phyloP scores from a whole-genome alignment of 2,113 vertebrate genomes.

The Grammomys dolichurus region DNA sequence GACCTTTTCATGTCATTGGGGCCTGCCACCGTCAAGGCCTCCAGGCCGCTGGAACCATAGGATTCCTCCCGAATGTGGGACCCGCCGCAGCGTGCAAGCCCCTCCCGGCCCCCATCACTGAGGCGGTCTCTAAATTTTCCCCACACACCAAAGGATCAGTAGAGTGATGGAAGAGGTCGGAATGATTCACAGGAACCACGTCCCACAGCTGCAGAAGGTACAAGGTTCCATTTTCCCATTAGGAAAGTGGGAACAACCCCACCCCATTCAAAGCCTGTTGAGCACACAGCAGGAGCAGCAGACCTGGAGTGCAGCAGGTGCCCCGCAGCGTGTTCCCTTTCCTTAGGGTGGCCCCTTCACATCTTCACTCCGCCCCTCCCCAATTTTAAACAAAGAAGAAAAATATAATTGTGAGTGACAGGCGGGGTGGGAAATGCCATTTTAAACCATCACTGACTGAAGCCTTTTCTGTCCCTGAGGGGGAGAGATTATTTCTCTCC shows the following conservation, averaged over 20 bases:
- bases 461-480: conserved; percentile 67
- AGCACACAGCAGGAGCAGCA: background rate
- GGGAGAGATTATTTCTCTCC: conserved; percentile 68
- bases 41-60: too few relatives aligned
- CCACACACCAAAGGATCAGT: background rate
- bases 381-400: conserved; percentile 55
- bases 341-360: background rate
- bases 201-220: background rate
- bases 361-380: background rate
- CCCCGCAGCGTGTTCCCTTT: background rate
- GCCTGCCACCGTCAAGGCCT: too few relatives aligned
- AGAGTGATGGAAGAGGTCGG: too few relatives aligned
- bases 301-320: background rate
- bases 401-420: conserved; percentile 2
- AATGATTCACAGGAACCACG: background rate
- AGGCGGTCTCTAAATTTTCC: too few relatives aligned
- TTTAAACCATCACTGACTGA: conserved; percentile 61
- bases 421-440: background rate
- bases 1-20: too few relatives aligned
- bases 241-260: conserved; percentile 1
- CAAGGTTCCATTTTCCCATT: conserved; percentile 8
- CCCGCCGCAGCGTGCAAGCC: too few relatives aligned
- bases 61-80: too few relatives aligned
- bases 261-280: background rate
- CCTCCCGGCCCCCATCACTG: too few relatives aligned